Percentiles rank a stretch among this genome's conserved stretches.
phyloP scores from a whole-genome alignment of 2,113 vertebrate genomes.

The Archilochus colubris region DNA sequence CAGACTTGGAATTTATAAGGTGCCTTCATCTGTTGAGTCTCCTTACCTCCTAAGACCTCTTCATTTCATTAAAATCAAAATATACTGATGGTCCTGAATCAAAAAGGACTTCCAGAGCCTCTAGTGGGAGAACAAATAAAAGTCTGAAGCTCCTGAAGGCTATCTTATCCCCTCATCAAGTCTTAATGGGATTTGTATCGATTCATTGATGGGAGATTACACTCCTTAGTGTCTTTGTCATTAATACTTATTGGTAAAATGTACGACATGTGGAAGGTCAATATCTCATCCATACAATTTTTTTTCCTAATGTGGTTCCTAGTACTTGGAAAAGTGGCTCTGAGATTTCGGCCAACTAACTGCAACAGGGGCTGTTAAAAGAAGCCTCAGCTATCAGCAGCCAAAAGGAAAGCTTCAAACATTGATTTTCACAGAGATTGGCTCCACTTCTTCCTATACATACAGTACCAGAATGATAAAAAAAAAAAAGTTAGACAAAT shows the following conservation, averaged over 20 bases:
- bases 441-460: conserved; percentile 59
- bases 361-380: conserved; percentile 19
- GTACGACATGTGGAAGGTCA: conserved; percentile 26
- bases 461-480: conserved; percentile 63
- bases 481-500: conserved; percentile 67
- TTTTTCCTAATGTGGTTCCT: not conserved
- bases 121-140: conserved; percentile 28
- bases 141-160: not conserved
- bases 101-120: conserved; percentile 1
- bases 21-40: not conserved
- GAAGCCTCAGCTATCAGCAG: not conserved
- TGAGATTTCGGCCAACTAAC: not conserved
- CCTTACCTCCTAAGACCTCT: not conserved
- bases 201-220: conserved; percentile 63
- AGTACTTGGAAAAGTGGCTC: conserved; percentile 14
- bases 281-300: conserved; percentile 32
- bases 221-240: conserved; percentile 58
- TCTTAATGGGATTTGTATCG: conserved; percentile 61
- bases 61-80: not conserved
- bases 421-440: conserved; percentile 48
- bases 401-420: conserved; percentile 32
- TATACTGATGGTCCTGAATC: not conserved
- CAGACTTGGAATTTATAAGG: not conserved
- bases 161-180: conserved; percentile 48
- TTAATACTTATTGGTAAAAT: conserved; percentile 37